phyloP scores from a whole-genome alignment of 2,888 invertebrate genomes.

The Cosmorhoe ocellata region DNA sequence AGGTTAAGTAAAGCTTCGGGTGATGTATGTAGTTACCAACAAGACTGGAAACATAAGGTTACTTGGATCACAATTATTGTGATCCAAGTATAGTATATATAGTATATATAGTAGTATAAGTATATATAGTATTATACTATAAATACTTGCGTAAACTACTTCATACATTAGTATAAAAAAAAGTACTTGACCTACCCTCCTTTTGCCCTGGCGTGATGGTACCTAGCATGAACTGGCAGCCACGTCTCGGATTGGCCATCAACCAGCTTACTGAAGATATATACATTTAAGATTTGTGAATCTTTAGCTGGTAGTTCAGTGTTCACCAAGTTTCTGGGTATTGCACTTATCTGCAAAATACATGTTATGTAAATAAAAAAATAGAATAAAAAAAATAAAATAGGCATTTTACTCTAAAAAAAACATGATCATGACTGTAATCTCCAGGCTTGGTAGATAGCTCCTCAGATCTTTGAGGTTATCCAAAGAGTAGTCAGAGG shows the following conservation, averaged over 20 bases:
- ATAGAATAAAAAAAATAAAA: no score
- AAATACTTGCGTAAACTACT: no score
- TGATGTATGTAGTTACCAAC: conserved; percentile 49
- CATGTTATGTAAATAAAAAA: not conserved
- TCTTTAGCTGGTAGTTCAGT: conserved; percentile 58
- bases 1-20: conserved; percentile 58
- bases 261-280: conserved; percentile 47
- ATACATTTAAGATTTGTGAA: conserved; percentile 48
- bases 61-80: not conserved
- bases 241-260: conserved; percentile 43
- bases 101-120: no score
- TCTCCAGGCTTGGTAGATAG: no score
- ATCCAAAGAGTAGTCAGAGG: no score
- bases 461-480: no score
- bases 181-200: conserved; percentile 56
- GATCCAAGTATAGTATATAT: no score
- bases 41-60: conserved; percentile 31
- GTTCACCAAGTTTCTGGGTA: conserved; percentile 57
- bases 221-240: conserved; percentile 70
- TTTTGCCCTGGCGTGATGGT: conserved; percentile 54
- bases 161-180: no score
- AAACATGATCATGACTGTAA: no score
- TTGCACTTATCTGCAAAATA: conserved; percentile 46
- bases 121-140: no score
- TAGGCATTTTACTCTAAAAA: no score